phyloP scores from a whole-genome alignment of 2,797 vertebrate genomes.

The Halcyon badia region DNA sequence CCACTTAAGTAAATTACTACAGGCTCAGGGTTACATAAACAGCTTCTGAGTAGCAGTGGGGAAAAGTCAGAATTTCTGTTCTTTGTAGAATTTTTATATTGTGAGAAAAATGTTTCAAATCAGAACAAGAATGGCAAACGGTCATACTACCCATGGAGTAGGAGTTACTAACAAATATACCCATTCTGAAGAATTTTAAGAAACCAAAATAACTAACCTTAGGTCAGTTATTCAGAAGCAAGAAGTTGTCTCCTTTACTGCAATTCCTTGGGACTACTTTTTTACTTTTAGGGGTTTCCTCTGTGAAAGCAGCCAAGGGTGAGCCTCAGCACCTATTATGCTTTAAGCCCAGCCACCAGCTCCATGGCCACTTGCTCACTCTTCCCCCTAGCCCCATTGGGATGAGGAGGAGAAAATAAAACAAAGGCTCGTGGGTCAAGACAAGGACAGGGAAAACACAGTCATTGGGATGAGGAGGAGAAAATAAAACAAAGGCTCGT shows the following conservation, averaged over 20 bases:
- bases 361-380: background rate
- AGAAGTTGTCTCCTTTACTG: background rate
- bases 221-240: fast-evolving
- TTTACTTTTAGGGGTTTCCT: background rate
- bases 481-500: background rate
- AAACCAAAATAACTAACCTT: background rate
- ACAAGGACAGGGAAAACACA: background rate
- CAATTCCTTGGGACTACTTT: background rate
- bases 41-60: background rate
- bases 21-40: background rate
- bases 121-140: background rate
- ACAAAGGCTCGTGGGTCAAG: background rate
- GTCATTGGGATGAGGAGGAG: background rate
- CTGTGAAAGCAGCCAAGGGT: background rate
- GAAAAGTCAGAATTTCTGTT: background rate
- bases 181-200: background rate
- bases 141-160: background rate
- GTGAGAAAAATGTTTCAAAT: background rate
- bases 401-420: background rate
- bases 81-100: background rate
- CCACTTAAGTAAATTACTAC: background rate
- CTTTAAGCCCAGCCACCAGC: background rate
- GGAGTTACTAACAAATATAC: background rate
- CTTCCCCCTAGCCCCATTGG: background rate
- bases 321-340: background rate